These are phyloP conservation scores for Pipistrellus pygmaeus DNA, from an alignment of 2,797 vertebrate species.

Conservation along the genomic window DNA sequence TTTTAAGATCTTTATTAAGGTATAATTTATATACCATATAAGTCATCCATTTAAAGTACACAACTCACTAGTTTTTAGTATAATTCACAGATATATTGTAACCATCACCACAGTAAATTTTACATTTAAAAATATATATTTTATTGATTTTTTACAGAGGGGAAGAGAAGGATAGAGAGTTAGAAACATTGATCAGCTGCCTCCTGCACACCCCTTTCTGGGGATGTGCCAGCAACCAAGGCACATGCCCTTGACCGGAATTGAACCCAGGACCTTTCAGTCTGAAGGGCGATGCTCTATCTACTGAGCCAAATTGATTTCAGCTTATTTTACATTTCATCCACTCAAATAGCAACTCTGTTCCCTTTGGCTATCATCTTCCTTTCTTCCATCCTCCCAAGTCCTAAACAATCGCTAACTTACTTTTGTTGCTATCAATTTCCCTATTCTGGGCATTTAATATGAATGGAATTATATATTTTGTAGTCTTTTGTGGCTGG, in stretches of 20 bases:
- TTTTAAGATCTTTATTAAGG: neutral
- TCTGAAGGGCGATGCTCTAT: no score
- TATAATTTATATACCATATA: neutral
- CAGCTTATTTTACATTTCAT: neutral
- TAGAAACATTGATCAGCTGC: no score
- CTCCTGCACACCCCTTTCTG: no score
- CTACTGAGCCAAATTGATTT: no score
- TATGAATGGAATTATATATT: neutral
- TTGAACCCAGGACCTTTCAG: no score
- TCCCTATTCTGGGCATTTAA: neutral
- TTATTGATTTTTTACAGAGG: no score
- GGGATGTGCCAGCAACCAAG: no score
- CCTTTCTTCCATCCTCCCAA: rapidly evolving
- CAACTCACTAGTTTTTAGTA: neutral
- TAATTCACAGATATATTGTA: neutral
- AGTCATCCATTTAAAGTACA: neutral
- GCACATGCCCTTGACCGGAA: no score
- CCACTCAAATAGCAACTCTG: neutral
- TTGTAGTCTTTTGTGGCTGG: neutral
- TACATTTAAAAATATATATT: neutral
- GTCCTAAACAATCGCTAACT: neutral
- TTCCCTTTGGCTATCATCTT: neutral
- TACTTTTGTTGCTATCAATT: neutral
- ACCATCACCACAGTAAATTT: neutral
- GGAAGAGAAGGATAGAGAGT: no score